Conservation (phyloP, 2,888 invertebrate genomes). For the Branchellion lobata region DNA sequence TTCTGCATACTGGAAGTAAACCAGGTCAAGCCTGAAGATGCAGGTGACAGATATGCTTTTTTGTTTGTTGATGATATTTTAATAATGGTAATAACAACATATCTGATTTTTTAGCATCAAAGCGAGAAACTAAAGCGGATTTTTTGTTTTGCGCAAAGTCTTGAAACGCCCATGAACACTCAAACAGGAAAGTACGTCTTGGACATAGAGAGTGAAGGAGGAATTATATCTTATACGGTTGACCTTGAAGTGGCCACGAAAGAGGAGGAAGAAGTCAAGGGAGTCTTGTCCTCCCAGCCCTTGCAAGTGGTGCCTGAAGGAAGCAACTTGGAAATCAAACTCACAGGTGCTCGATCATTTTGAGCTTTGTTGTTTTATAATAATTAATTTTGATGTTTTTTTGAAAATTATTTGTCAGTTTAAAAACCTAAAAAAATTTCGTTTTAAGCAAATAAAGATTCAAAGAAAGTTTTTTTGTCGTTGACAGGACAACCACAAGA, state of each 20-base stretch:
- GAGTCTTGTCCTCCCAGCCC: background rate
- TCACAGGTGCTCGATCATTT: background rate
- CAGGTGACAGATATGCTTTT: constrained; percentile 33
- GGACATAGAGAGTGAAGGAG: constrained; percentile 53
- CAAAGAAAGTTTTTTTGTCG: no score
- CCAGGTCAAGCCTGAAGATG: constrained; percentile 51
- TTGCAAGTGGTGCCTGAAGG: background rate
- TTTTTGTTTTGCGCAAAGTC: no score
- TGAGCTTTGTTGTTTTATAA: background rate
- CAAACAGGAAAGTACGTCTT: constrained; percentile 56
- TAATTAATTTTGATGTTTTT: background rate
- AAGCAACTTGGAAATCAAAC: background rate
- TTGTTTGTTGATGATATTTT: no score
- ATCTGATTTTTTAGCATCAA: no score
- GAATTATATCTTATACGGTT: constrained; percentile 46
- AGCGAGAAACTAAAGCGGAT: no score
- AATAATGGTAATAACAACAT: no score
- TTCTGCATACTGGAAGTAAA: constrained; percentile 23
- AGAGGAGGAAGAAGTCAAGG: background rate
- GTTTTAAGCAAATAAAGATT: no score
- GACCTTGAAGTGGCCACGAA: constrained; percentile 40
- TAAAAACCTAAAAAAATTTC: background rate
- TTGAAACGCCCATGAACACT: no score
- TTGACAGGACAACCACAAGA: no score
- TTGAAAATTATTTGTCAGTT: background rate